phyloP scores from a whole-genome alignment of 2,797 vertebrate species.

The Gouania willdenowi region DNA sequence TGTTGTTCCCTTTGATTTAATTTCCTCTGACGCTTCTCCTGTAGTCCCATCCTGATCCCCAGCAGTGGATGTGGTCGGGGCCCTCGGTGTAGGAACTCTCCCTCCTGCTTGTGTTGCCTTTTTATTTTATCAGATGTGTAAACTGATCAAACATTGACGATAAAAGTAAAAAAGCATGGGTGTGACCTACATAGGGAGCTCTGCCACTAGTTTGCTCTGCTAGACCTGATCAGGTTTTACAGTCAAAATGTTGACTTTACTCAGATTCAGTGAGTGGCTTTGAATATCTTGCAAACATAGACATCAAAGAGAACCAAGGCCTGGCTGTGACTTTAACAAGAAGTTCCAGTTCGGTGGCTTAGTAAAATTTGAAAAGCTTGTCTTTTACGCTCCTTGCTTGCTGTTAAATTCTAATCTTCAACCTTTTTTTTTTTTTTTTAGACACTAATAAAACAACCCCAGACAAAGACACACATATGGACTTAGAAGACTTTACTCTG shows the following conservation, averaged over 20 bases:
- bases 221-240: slow-evolving; percentile 26
- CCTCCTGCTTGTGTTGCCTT: slow-evolving; percentile 10
- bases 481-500: slow-evolving; percentile 27
- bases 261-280: slow-evolving; percentile 14
- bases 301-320: slow-evolving; percentile 40
- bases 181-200: slow-evolving; percentile 36
- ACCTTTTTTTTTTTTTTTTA: slow-evolving; percentile 13
- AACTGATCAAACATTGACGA: slow-evolving; percentile 48
- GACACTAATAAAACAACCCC: slow-evolving; percentile 23
- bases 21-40: slow-evolving; percentile 49
- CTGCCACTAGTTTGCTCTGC: slow-evolving; percentile 24
- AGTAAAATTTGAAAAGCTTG: slow-evolving; percentile 17
- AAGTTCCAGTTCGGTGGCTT: slow-evolving; percentile 23
- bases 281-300: slow-evolving; percentile 16
- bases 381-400: slow-evolving; percentile 13
- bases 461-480: slow-evolving; percentile 2
- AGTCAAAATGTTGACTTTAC: slow-evolving; percentile 20
- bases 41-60: slow-evolving; percentile 39
- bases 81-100: slow-evolving; percentile 37
- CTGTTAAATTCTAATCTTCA: slow-evolving; percentile 12
- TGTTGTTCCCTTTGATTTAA: slow-evolving; percentile 60
- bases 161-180: slow-evolving; percentile 36
- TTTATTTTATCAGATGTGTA: slow-evolving; percentile 59
- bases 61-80: slow-evolving; percentile 44
- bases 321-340: slow-evolving; percentile 25